A percentile compares a stretch with the other conserved stretches of the same genome.
Evolutionary conservation across 2,888 invertebrate genomes (phyloP).

Genomic region (Cyclophora punctaria): DNA sequence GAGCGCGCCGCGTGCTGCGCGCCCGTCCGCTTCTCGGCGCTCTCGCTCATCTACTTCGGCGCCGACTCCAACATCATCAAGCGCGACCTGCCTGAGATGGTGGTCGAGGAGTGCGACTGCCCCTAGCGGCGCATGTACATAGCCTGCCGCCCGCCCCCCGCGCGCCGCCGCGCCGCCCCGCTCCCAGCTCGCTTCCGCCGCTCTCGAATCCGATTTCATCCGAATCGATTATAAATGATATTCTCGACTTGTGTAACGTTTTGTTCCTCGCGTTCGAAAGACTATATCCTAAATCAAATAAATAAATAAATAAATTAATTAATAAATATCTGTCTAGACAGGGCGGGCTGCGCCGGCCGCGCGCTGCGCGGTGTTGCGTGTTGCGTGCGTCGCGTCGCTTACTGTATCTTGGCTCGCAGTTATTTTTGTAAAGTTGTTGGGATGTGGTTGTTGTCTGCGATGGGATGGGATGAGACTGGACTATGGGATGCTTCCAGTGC

Average conservation of each 20-base stretch:
- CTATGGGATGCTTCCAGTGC: constrained; percentile 9
- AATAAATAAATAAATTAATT: constrained; percentile 30
- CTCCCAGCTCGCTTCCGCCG: constrained; percentile 62
- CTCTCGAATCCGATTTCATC: constrained; percentile 68
- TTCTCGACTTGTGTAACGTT: constrained; percentile 74
- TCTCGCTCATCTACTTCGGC: constrained; percentile 94
- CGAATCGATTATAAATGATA: constrained; percentile 72
- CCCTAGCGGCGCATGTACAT: constrained; percentile 77
- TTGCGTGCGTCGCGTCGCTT: constrained; percentile 7
- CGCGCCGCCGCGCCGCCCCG: constrained; percentile 27
- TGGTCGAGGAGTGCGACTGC: constrained; percentile 96
- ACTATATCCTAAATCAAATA: constrained; percentile 71
- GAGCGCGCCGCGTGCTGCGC: constrained; percentile 95
- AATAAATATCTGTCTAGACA: constrained; percentile 29
- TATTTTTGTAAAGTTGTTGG: constrained; percentile 11
- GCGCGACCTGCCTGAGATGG: constrained; percentile 95
- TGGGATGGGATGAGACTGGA: constrained; percentile 12
- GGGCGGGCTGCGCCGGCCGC: constrained; percentile 31
- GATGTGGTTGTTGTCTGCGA: constrained; percentile 16
- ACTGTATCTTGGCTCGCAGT: constrained; percentile 13
- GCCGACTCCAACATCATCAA: constrained; percentile 93
- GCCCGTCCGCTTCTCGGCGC: constrained; percentile 92
- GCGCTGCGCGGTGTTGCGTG: constrained; percentile 21
- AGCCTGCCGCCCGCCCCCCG: constrained; percentile 39
- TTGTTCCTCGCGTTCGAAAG: constrained; percentile 75